phyloP scores from a whole-genome alignment of 2,888 invertebrate genomes.

The Lamellibrachia columna region DNA sequence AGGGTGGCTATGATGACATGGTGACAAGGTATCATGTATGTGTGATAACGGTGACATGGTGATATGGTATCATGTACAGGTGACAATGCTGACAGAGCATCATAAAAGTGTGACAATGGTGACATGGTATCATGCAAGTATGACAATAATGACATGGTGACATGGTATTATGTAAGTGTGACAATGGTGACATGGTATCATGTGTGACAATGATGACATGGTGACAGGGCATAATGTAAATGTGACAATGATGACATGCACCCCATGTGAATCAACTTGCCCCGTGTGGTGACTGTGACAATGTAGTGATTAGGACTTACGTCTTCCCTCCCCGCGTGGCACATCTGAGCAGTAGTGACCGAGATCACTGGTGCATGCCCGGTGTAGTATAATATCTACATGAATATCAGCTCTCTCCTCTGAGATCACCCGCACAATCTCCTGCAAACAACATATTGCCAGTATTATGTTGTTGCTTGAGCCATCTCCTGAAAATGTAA shows the following conservation, averaged over 20 bases:
- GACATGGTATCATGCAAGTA: too few relatives aligned
- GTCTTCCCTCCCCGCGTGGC: slow-evolving; percentile 88
- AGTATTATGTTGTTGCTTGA: background rate
- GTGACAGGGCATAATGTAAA: background rate
- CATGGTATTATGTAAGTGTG: background rate
- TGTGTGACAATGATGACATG: background rate
- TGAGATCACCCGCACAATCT: slow-evolving; percentile 88
- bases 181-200: background rate
- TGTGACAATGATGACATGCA: background rate
- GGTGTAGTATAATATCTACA: slow-evolving; percentile 89
- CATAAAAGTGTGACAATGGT: background rate
- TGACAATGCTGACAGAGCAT: background rate
- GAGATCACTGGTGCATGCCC: slow-evolving; percentile 84
- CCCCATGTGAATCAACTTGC: background rate
- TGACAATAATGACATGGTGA: background rate
- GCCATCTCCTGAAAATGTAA: background rate
- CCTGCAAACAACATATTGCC: slow-evolving; percentile 65
- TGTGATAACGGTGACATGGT: background rate
- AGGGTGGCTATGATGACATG: background rate
- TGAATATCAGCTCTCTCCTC: slow-evolving; percentile 90
- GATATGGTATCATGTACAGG: background rate
- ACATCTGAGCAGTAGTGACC: slow-evolving; percentile 68
- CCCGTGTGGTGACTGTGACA: background rate
- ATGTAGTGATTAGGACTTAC: slow-evolving; percentile 50
- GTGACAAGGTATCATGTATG: background rate